These are phyloP conservation scores for Drosophila ohnishii DNA, from an alignment of 1,140 invertebrate genomes.

Conservation along the genomic window DNA sequence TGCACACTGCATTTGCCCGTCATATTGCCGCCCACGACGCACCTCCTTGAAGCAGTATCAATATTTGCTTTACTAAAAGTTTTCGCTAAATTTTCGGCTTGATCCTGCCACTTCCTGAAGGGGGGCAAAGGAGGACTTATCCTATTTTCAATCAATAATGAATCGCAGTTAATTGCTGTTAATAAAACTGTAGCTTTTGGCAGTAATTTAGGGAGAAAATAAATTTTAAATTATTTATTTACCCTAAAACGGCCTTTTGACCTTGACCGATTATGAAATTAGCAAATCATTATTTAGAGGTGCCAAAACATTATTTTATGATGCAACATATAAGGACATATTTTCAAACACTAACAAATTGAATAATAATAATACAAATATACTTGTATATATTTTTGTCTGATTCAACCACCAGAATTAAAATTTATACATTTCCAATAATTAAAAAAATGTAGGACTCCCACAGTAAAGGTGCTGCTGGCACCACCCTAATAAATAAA, in stretches of 20 bases:
- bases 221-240: not conserved
- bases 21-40: slow-evolving; percentile 3
- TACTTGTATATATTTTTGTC: too few relatives aligned
- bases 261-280: too few relatives aligned
- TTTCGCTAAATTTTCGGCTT: slow-evolving; percentile 24
- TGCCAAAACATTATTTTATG: too few relatives aligned
- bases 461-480: too few relatives aligned
- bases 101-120: slow-evolving; percentile 3
- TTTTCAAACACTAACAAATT: too few relatives aligned
- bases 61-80: slow-evolving; percentile 40
- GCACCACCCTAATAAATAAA: too few relatives aligned
- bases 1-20: slow-evolving; percentile 5
- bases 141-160: not conserved
- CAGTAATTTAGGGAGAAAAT: not conserved
- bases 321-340: too few relatives aligned
- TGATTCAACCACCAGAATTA: too few relatives aligned
- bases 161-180: slow-evolving; percentile 13
- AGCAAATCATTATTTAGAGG: too few relatives aligned
- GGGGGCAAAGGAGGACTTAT: not conserved
- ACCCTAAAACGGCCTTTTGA: not conserved
- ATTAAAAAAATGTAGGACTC: too few relatives aligned
- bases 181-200: not conserved
- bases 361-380: too few relatives aligned
- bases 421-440: too few relatives aligned
- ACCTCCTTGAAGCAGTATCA: slow-evolving; percentile 6